Base-by-base conservation (phyloP, 2,797 vertebrate genomes). In the Crocodylus rhombifer region DNA sequence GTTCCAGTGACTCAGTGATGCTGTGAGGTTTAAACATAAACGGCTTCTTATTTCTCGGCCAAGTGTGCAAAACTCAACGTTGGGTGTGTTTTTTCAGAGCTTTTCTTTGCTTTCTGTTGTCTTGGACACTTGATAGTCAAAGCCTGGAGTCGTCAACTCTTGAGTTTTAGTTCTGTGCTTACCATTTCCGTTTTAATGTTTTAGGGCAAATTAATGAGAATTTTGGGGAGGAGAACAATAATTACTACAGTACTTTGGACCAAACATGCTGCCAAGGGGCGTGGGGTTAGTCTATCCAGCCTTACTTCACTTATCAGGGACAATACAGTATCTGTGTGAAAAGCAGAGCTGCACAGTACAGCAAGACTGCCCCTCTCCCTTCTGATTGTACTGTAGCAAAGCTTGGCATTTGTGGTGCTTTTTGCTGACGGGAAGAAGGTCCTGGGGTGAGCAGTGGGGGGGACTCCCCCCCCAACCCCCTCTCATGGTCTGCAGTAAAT, bases 81-180 rank as follows among this genome's bases (percentile, higher is more conserved):
- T 82, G 17, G 1, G 60, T n/a, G 0, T 5, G 1, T 92, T 51
- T 51, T 51, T 88, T 87, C 85, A 73, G 2, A 78, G 36, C 51
- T 81, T 81, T 28, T 60, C 65, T 57, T 56, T 69, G 3, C 17
- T 2, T 75, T 89, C 15, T 57, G 17, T 17, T 82, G 78, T 80
- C 67, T 63, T 1, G 67, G 58, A 62, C 93, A 55, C 13, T 9
- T 15, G 60, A 1, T 74, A 6, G 55, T 62, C 63, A 30, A 57
- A n/a, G 4, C 86, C 81, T 55, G 80, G 89, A 96, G 90, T 94
- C 88, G 93, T 93, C 92, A 95, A 21, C 94, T 96, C 92, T 90
- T 81, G 79, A 84, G 65, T 86, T 95, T 51, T 36, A 33, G 1
- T 20, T 55, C 57, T 79, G 79, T 84, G 56, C 4, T 63, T 73